phyloP scores from a whole-genome alignment of 2,113 vertebrate genomes.

The Orientallactaga bullata region DNA sequence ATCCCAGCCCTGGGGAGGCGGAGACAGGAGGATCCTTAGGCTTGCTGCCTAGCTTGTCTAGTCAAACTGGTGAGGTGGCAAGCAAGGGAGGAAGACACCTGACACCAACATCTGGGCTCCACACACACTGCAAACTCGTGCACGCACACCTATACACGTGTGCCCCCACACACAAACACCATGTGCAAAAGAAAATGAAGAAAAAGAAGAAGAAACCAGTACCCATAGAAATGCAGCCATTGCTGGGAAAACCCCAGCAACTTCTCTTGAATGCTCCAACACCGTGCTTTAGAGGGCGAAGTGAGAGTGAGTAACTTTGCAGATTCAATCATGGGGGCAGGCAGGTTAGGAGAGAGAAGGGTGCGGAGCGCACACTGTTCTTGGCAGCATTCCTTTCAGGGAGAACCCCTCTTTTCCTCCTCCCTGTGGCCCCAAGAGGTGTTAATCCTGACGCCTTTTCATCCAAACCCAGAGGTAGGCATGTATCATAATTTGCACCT shows the following conservation, averaged over 20 bases:
- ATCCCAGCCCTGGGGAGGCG: too few relatives aligned
- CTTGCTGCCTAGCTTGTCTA: too few relatives aligned
- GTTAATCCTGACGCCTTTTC: background rate
- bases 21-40: too few relatives aligned
- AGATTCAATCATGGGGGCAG: slow-evolving; percentile 26
- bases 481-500: background rate
- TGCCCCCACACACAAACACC: too few relatives aligned
- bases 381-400: background rate
- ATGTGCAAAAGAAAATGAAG: too few relatives aligned
- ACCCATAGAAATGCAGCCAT: slow-evolving; percentile 1
- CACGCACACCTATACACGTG: too few relatives aligned
- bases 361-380: background rate
- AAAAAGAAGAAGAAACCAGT: background rate
- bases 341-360: background rate
- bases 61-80: too few relatives aligned
- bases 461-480: background rate
- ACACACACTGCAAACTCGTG: too few relatives aligned
- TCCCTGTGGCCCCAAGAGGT: background rate
- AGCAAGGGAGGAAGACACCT: too few relatives aligned
- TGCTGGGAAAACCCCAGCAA: background rate
- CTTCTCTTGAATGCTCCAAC: slow-evolving; percentile 15
- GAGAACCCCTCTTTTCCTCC: background rate
- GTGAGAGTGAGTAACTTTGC: background rate
- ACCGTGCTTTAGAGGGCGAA: slow-evolving; percentile 9
- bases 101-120: too few relatives aligned